Base-by-base conservation (phyloP, 1,140 invertebrate species). In the Danaus melanippus region DNA sequence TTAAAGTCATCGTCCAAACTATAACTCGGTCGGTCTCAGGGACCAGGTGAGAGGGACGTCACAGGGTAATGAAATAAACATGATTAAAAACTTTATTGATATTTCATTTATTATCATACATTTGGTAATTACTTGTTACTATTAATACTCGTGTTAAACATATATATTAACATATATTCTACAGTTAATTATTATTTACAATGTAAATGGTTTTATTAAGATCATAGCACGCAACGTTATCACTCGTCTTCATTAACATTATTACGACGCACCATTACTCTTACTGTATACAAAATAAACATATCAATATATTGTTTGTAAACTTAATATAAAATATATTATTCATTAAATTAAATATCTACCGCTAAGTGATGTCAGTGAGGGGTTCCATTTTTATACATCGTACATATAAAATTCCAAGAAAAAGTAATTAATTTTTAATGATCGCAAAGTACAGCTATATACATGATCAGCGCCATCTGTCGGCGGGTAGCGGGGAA, bases 81-180 rank as follows among this genome's bases (percentile, higher is more conserved):
- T 40, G 47, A 55, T 58, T 59, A 48, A 60, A 58, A 53, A n/a
- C n/a, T 51, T 41, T n/a, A 53, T 42, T n/a, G 15, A 45, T 64
- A 52, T 66, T 71, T 60, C 21, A 60, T 64, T 64, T 53, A 64
- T 60, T 64, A 58, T 68, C 63, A 66, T 62, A 68, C 62, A 62
- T 71, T 62, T 64, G 46, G 59, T 62, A 61, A 56, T 60, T 45
- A 55, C 51, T 43, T 55, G n/a, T 45, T 55, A 55, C 52, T 51
- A 46, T 55, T 55, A 60, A 60, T 54, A 59, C 57, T 59, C 45
- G 12, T 52, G 5, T 56, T 62, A 56, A 56, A 52, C 46, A 42
- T 60, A 62, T 17, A 56, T 56, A 62, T 53, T 58, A 32, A 50
- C 50, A 55, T 42, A 44, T 10, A 45, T 45, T 43, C 43, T 55